Conservation (phyloP, 2,797 vertebrate genomes). For the Enteromius radiatus region DNA sequence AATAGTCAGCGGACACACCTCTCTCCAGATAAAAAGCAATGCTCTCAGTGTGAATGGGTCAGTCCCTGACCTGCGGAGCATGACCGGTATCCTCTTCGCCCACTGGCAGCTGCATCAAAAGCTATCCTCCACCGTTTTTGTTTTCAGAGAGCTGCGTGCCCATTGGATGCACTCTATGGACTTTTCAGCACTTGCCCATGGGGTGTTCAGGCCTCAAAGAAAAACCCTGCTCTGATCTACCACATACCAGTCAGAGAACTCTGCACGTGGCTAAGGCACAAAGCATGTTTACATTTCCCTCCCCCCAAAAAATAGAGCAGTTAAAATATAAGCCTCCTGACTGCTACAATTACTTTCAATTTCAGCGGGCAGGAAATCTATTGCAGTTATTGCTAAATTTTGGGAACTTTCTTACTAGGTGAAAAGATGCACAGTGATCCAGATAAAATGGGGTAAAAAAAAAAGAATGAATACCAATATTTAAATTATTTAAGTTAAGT, state of each 20-base stretch:
- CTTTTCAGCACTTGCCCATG: constrained; percentile 41
- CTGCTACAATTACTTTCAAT: constrained; percentile 4
- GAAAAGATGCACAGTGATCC: neutral
- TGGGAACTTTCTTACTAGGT: neutral
- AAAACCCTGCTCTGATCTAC: constrained; percentile 36
- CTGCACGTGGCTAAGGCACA: constrained; percentile 33
- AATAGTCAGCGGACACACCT: constrained; percentile 44
- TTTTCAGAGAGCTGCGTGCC: constrained; percentile 51
- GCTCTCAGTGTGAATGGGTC: constrained; percentile 50
- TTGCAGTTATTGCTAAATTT: neutral
- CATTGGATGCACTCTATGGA: constrained; percentile 46
- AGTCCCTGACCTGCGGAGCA: constrained; percentile 48
- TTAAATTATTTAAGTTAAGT: neutral
- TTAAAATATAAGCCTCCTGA: neutral
- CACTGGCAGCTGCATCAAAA: constrained; percentile 49
- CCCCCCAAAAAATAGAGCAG: neutral
- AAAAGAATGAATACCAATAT: neutral
- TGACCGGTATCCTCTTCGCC: constrained; percentile 45
- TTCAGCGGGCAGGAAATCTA: neutral
- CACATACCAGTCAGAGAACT: constrained; percentile 26
- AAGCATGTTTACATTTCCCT: constrained; percentile 34
- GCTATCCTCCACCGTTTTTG: constrained; percentile 41
- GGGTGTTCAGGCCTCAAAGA: constrained; percentile 33
- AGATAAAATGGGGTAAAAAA: neutral
- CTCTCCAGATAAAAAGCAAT: constrained; percentile 42